phyloP scores from a whole-genome alignment of 2,888 invertebrate species.

The Sepiola atlantica region DNA sequence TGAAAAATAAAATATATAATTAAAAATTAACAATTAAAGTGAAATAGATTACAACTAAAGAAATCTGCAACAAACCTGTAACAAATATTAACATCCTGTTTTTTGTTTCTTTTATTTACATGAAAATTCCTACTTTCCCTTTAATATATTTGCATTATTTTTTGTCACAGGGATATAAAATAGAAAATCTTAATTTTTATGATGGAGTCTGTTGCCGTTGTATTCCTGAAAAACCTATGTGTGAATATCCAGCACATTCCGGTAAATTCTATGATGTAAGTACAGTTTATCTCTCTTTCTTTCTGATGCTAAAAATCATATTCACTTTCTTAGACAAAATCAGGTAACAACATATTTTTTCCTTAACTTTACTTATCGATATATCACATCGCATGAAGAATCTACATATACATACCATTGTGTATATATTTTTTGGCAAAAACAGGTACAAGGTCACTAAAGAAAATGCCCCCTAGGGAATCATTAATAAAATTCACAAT shows the following conservation, averaged over 20 bases:
- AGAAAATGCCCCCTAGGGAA: too few species aligned
- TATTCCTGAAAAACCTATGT: background rate
- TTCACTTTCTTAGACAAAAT: background rate
- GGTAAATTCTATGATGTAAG: slow-evolving; percentile 19
- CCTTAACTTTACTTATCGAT: too few species aligned
- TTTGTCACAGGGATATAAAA: background rate
- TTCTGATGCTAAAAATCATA: background rate
- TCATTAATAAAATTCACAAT: too few species aligned
- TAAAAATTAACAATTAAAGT: too few species aligned
- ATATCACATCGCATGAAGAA: too few species aligned
- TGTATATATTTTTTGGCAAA: too few species aligned
- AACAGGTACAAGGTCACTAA: too few species aligned
- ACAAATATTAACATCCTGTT: background rate
- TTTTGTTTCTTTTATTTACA: background rate
- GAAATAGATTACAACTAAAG: too few species aligned
- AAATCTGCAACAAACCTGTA: background rate
- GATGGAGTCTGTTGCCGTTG: slow-evolving; percentile 37
- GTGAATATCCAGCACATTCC: slow-evolving; percentile 9
- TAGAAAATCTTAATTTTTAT: background rate
- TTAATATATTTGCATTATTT: background rate
- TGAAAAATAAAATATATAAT: too few species aligned
- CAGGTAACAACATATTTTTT: background rate
- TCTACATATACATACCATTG: too few species aligned
- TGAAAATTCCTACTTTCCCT: background rate
- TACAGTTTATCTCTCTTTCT: background rate